Percentiles rank a stretch among this genome's conserved stretches.
phyloP scores from a whole-genome alignment of 2,797 vertebrate genomes.

The Gymnothorax javanicus region DNA sequence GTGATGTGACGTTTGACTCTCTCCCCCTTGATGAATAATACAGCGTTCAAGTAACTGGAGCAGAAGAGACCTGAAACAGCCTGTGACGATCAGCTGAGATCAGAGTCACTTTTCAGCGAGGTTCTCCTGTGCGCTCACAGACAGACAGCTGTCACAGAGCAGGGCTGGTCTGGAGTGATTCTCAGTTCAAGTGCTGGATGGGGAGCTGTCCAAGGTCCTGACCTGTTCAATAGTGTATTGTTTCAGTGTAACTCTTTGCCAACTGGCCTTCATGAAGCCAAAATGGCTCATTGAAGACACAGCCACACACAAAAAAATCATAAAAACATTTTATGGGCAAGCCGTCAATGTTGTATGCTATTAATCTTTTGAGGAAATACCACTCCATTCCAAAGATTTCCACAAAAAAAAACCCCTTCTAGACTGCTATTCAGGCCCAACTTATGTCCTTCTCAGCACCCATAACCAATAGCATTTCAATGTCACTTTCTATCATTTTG shows the following conservation, averaged over 20 bases:
- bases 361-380: too few relatives aligned
- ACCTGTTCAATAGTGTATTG: neutral
- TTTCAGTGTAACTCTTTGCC: neutral
- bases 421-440: too few relatives aligned
- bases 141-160: neutral
- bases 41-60: neutral
- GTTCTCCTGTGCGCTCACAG: neutral
- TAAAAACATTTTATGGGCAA: too few relatives aligned
- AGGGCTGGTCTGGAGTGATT: neutral
- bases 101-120: neutral
- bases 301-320: too few relatives aligned
- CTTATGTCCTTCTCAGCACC: too few relatives aligned
- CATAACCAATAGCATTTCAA: too few relatives aligned
- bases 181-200: neutral
- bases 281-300: too few relatives aligned
- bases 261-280: neutral
- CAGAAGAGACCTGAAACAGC: neutral
- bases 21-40: neutral
- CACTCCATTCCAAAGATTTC: too few relatives aligned
- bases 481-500: too few relatives aligned
- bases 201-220: neutral
- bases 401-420: too few relatives aligned
- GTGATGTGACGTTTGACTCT: neutral
- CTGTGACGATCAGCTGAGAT: neutral
- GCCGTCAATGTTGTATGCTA: too few relatives aligned